Percentiles rank a stretch among this genome's conserved stretches.
These are phyloP conservation scores for Microctonus hyperodae DNA, from an alignment of 2,888 invertebrate species.

Conservation along the genomic window DNA sequence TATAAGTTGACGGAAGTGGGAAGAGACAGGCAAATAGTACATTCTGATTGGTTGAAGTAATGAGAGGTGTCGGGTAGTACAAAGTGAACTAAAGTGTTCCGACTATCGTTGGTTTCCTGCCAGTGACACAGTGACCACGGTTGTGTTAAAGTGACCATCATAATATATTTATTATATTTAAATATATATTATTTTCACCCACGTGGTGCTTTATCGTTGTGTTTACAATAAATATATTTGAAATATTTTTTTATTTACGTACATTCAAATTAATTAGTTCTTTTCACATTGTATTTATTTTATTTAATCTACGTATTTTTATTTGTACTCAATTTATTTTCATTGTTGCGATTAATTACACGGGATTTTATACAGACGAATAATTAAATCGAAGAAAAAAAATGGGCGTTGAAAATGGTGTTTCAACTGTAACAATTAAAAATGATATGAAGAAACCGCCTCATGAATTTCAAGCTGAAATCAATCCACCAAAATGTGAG, in stretches of 20 bases:
- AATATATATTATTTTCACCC: background rate
- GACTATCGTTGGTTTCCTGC: constrained; percentile 45
- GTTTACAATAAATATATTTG: background rate
- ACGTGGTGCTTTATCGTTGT: background rate
- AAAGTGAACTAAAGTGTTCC: constrained; percentile 50
- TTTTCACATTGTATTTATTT: constrained; percentile 16
- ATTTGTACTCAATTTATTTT: background rate
- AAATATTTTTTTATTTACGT: constrained; percentile 5
- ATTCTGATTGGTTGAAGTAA: constrained; percentile 45
- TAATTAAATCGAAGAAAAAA: too few relatives aligned
- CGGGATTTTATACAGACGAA: too few relatives aligned
- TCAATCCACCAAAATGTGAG: constrained; percentile 45
- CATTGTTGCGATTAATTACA: too few relatives aligned
- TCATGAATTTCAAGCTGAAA: constrained; percentile 47
- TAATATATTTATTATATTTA: background rate
- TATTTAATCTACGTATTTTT: too few relatives aligned
- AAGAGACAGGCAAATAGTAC: constrained; percentile 3
- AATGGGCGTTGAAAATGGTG: constrained; percentile 49
- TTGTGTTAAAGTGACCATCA: constrained; percentile 27
- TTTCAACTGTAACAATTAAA: constrained; percentile 36
- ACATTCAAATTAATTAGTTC: too few relatives aligned
- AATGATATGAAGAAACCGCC: constrained; percentile 43
- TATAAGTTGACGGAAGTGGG: background rate
- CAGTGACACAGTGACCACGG: constrained; percentile 50
- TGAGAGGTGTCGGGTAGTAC: constrained; percentile 51